Evolutionary conservation across 2,888 invertebrate species (phyloP).

Genomic region (Horisme vitalbata): DNA sequence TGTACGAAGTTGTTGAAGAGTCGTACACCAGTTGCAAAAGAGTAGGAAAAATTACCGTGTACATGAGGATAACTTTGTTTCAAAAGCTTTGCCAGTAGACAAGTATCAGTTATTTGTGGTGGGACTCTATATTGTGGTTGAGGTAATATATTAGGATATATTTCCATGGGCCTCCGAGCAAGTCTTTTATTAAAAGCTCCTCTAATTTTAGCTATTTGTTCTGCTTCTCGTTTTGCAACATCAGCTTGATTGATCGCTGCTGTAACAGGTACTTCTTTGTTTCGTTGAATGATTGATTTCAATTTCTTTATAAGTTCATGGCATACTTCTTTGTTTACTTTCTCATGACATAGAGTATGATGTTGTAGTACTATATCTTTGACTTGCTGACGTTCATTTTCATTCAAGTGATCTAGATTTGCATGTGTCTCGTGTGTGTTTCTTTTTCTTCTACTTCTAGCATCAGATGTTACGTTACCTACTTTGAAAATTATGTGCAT

Average conservation of each 20-base stretch:
- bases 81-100: slow-evolving; percentile 57
- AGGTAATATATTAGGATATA: slow-evolving; percentile 27
- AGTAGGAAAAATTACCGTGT: slow-evolving; percentile 42
- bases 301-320: slow-evolving; percentile 59
- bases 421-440: slow-evolving; percentile 32
- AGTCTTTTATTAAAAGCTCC: slow-evolving; percentile 31
- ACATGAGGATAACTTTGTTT: slow-evolving; percentile 52
- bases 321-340: slow-evolving; percentile 55
- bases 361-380: slow-evolving; percentile 61
- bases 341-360: slow-evolving; percentile 54
- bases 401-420: slow-evolving; percentile 41
- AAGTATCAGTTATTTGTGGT: slow-evolving; percentile 50
- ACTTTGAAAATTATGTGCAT: slow-evolving; percentile 50
- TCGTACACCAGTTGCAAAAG: not conserved
- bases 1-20: no score
- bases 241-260: slow-evolving; percentile 33
- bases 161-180: slow-evolving; percentile 30
- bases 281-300: slow-evolving; percentile 36
- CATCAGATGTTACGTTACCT: slow-evolving; percentile 47
- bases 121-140: slow-evolving; percentile 34
- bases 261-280: slow-evolving; percentile 19
- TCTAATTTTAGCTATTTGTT: slow-evolving; percentile 29
- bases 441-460: slow-evolving; percentile 44
- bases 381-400: slow-evolving; percentile 50
- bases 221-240: slow-evolving; percentile 48